A percentile compares a stretch with the other conserved stretches of the same genome.
These are phyloP conservation scores for Morpho helenor DNA, from an alignment of 2,888 invertebrate species.

Conservation along the genomic window DNA sequence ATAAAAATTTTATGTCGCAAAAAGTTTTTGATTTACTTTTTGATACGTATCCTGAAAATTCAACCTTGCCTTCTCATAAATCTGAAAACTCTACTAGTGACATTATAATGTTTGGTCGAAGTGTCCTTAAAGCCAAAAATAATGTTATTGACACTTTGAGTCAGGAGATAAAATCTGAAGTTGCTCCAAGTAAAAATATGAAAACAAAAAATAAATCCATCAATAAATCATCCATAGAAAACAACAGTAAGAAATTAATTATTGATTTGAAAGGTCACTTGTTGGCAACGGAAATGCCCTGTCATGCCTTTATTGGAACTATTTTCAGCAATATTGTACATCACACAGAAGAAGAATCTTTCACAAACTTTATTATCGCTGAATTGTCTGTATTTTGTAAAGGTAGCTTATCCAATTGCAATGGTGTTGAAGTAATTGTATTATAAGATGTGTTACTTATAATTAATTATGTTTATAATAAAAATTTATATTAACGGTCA, in stretches of 20 bases:
- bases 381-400: conserved; percentile 67
- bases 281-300: conserved; percentile 54
- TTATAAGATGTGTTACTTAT: conserved; percentile 39
- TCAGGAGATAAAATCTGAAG: not conserved
- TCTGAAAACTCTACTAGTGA: not conserved
- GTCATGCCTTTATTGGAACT: conserved; percentile 66
- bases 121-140: not conserved
- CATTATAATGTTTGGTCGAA: not conserved
- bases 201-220: not conserved
- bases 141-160: not conserved
- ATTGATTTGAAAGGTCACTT: conserved; percentile 66
- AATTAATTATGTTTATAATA: conserved; percentile 28
- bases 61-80: not conserved
- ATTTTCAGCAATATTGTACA: conserved; percentile 54
- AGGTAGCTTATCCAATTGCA: conserved; percentile 60
- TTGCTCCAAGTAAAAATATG: not conserved
- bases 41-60: conserved; percentile 21
- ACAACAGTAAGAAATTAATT: conserved; percentile 28
- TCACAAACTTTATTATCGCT: conserved; percentile 58
- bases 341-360: conserved; percentile 42
- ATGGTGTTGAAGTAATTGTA: conserved; percentile 64
- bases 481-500: conserved; percentile 24
- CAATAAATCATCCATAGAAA: conserved; percentile 9
- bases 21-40: conserved; percentile 52
- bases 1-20: conserved; percentile 30